Evolutionary conservation across 2,888 invertebrate genomes (phyloP).

Genomic region (Nomada flava): DNA sequence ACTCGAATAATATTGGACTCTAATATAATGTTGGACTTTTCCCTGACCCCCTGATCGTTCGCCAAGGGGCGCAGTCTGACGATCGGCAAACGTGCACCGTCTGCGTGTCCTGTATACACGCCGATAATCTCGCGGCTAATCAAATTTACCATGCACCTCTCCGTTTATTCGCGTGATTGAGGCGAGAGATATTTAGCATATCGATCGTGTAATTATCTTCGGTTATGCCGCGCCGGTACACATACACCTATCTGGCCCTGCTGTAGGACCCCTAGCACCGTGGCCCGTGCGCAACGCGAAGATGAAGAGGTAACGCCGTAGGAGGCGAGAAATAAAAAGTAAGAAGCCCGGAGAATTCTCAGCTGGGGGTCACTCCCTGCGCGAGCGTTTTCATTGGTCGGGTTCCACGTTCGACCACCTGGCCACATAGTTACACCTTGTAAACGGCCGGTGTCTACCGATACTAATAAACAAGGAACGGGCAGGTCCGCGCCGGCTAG

Average conservation of each 20-base stretch:
- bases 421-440: conserved; percentile 73
- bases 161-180: conserved; percentile 67
- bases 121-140: conserved; percentile 47
- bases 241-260: background rate
- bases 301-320: conserved; percentile 81
- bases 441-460: conserved; percentile 71
- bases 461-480: conserved; percentile 66
- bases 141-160: conserved; percentile 61
- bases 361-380: conserved; percentile 78
- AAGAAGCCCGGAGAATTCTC: conserved; percentile 70
- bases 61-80: background rate
- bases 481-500: conserved; percentile 35
- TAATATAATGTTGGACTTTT: too few relatives aligned
- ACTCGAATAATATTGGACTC: too few relatives aligned
- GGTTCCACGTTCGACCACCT: conserved; percentile 75
- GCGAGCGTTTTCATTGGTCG: conserved; percentile 68
- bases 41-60: background rate
- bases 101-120: background rate
- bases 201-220: conserved; percentile 76
- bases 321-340: conserved; percentile 74
- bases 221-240: conserved; percentile 33
- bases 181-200: conserved; percentile 72
- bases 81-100: conserved; percentile 42
- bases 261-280: conserved; percentile 13
- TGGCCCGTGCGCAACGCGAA: conserved; percentile 55